A percentile compares a stretch with the other conserved stretches of the same genome.
These are phyloP conservation scores for Melitaea athalia DNA, from an alignment of 2,888 invertebrate species.

Conservation along the genomic window DNA sequence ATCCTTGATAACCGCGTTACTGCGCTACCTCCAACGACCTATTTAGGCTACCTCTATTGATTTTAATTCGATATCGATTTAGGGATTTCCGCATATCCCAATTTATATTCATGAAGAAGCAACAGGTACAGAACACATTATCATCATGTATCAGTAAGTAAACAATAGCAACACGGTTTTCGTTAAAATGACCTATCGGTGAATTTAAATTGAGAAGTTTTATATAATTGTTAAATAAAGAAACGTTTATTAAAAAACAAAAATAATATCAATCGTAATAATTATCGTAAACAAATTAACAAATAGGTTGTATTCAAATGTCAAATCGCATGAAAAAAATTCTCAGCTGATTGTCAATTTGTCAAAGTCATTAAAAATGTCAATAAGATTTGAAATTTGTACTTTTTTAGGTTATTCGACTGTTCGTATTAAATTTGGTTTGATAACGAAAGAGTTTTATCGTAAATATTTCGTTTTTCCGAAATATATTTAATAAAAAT, in stretches of 20 bases:
- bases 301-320: not conserved
- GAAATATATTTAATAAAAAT: not conserved
- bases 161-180: not conserved
- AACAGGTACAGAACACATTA: not conserved
- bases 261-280: too few relatives aligned
- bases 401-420: not conserved
- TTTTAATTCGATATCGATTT: not conserved
- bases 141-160: not conserved
- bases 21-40: too few relatives aligned
- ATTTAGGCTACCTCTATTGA: too few relatives aligned
- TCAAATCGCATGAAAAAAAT: not conserved
- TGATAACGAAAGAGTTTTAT: not conserved
- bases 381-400: not conserved
- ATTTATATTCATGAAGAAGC: not conserved
- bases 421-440: not conserved
- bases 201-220: too few relatives aligned
- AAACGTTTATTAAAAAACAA: too few relatives aligned
- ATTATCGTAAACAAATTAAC: too few relatives aligned
- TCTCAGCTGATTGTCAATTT: conserved; percentile 1
- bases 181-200: too few relatives aligned
- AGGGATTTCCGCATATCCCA: not conserved
- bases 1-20: not conserved
- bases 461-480: not conserved
- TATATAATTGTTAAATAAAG: too few relatives aligned
- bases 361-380: not conserved